A percentile compares a stretch with the other conserved stretches of the same genome.
These are phyloP conservation scores for Tauraco erythrolophus DNA, from an alignment of 2,113 vertebrate species.

Conservation along the genomic window DNA sequence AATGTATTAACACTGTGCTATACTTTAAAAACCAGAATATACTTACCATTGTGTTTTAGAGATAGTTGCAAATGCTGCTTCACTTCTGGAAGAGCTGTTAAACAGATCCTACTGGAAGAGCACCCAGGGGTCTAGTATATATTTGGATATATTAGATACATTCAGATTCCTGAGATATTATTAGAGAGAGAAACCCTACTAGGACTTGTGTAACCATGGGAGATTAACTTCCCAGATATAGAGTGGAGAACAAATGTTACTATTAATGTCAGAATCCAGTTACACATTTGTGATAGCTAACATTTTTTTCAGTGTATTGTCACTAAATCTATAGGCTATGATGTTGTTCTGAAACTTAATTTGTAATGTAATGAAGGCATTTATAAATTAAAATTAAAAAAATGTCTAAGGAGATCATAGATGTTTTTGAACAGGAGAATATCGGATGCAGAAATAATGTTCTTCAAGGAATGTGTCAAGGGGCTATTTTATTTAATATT, in stretches of 20 bases:
- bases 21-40: not conserved
- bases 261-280: not conserved
- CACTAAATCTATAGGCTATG: not conserved
- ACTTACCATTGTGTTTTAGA: not conserved
- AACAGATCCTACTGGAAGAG: conserved; percentile 2
- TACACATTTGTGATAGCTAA: not conserved
- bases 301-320: not conserved
- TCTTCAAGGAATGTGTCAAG: not conserved
- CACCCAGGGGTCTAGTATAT: not conserved
- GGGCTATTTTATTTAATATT: not conserved
- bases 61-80: not conserved
- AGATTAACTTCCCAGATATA: not conserved
- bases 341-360: not conserved
- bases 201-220: not conserved
- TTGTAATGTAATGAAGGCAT: not conserved
- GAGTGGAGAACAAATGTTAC: not conserved
- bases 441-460: not conserved
- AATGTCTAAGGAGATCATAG: not conserved
- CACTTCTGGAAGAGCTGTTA: not conserved
- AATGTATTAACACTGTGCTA: not conserved
- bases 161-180: conserved; percentile 23
- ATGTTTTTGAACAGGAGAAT: not conserved
- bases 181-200: not conserved
- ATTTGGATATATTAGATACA: conserved; percentile 23
- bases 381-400: not conserved